Evolutionary conservation across 2,797 vertebrate genomes (phyloP).

Genomic region (Alcedo quadribrachys): DNA sequence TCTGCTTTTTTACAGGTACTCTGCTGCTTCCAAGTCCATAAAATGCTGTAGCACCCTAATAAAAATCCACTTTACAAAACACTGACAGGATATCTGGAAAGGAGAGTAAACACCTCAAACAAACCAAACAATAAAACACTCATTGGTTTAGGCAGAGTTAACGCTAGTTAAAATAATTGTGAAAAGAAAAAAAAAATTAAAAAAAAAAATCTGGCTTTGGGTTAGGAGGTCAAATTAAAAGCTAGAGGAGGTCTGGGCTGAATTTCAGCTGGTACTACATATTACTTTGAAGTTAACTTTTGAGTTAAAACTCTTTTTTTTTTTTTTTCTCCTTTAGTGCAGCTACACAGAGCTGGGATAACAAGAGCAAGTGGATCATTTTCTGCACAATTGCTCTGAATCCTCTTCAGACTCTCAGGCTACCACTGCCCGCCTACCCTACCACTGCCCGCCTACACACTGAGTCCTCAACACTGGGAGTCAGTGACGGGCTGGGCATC

Average conservation of each 20-base stretch:
- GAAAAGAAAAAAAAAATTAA: constrained; percentile 14
- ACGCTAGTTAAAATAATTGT: constrained; percentile 51
- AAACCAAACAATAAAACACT: constrained; percentile 35
- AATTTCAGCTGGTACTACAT: constrained; percentile 26
- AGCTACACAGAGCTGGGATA: background rate
- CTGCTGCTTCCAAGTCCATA: constrained; percentile 30
- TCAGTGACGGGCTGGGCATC: background rate
- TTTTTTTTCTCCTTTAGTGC: background rate
- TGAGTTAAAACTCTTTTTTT: background rate
- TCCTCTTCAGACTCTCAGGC: background rate
- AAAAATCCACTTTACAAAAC: constrained; percentile 48
- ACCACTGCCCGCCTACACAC: background rate
- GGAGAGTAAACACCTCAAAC: constrained; percentile 33
- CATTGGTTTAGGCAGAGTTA: constrained; percentile 29
- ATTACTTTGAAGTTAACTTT: background rate
- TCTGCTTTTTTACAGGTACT: constrained; percentile 26
- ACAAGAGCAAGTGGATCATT: background rate
- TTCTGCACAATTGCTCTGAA: background rate
- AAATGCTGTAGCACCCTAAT: constrained; percentile 50
- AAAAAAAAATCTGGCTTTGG: constrained; percentile 29
- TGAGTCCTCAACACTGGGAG: background rate
- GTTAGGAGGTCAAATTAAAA: constrained; percentile 50
- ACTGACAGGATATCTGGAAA: constrained; percentile 21
- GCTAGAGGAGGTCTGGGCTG: constrained; percentile 11
- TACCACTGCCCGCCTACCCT: background rate